Evolutionary conservation across 2,113 vertebrate species (phyloP).

Genomic region (Protomyctophum bolini): DNA sequence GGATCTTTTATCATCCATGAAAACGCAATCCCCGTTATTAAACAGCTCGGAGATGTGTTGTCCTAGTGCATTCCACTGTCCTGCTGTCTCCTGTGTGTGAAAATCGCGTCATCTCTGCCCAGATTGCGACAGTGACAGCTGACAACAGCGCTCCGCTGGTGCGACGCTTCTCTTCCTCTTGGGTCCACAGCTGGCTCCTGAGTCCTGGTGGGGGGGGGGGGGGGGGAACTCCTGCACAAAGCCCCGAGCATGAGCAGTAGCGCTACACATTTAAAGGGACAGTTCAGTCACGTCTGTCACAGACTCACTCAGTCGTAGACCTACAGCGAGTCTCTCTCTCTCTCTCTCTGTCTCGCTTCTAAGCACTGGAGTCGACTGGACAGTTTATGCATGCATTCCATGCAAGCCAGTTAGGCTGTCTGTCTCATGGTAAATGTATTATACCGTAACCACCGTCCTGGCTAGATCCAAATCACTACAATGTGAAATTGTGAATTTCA

Average conservation of each 20-base stretch:
- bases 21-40: neutral
- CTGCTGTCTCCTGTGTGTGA: slow-evolving; percentile 9
- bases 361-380: no score
- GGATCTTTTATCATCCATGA: neutral
- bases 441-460: no score
- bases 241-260: slow-evolving; percentile 62
- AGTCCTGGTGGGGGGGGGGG: no score
- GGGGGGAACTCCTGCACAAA: slow-evolving; percentile 54
- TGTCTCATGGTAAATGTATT: no score
- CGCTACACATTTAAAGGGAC: slow-evolving; percentile 62
- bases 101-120: slow-evolving; percentile 32
- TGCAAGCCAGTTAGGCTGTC: no score
- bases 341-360: no score
- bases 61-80: neutral
- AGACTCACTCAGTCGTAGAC: no score
- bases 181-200: slow-evolving; percentile 48
- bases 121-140: slow-evolving; percentile 34
- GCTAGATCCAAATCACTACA: no score
- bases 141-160: slow-evolving; percentile 14
- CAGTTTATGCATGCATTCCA: no score
- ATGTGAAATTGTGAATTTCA: no score
- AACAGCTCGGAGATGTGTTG: neutral
- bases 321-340: no score
- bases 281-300: slow-evolving; percentile 6
- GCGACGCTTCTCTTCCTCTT: slow-evolving; percentile 16